phyloP scores from a whole-genome alignment of 2,113 vertebrate genomes.

The Chloropsis hardwickii region DNA sequence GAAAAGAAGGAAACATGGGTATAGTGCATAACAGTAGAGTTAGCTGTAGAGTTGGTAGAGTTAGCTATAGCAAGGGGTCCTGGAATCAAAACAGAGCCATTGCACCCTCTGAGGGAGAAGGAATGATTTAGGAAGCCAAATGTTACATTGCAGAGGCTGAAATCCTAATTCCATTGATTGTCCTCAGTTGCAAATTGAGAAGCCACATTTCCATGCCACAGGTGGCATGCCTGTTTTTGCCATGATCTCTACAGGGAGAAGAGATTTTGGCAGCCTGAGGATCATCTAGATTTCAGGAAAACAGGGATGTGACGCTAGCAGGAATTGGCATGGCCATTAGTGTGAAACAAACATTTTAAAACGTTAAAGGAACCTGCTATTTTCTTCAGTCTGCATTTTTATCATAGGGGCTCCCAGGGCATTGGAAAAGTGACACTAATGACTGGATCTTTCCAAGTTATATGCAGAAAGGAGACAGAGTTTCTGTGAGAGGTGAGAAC shows the following conservation, averaged over 20 bases:
- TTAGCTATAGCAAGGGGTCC: background rate
- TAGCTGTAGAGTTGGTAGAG: too few relatives aligned
- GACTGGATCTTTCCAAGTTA: background rate
- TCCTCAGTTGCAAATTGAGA: background rate
- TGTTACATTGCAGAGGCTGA: background rate
- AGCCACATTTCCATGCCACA: background rate
- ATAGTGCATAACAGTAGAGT: background rate
- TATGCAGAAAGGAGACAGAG: background rate
- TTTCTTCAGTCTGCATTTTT: constrained; percentile 1
- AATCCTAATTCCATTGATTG: background rate
- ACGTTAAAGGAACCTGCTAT: background rate
- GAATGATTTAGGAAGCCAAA: background rate
- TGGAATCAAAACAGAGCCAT: background rate
- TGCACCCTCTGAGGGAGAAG: background rate
- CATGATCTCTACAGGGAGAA: background rate
- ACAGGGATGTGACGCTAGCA: background rate
- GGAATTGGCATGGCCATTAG: background rate
- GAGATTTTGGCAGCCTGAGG: background rate
- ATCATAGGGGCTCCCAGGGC: background rate
- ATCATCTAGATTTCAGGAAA: background rate
- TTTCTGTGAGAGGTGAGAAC: background rate
- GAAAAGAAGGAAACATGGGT: background rate
- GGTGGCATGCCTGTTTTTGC: background rate
- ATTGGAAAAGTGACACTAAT: background rate
- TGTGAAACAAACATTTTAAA: background rate